Evolutionary conservation across 2,113 vertebrate genomes (phyloP).

Genomic region (Calonectris borealis): DNA sequence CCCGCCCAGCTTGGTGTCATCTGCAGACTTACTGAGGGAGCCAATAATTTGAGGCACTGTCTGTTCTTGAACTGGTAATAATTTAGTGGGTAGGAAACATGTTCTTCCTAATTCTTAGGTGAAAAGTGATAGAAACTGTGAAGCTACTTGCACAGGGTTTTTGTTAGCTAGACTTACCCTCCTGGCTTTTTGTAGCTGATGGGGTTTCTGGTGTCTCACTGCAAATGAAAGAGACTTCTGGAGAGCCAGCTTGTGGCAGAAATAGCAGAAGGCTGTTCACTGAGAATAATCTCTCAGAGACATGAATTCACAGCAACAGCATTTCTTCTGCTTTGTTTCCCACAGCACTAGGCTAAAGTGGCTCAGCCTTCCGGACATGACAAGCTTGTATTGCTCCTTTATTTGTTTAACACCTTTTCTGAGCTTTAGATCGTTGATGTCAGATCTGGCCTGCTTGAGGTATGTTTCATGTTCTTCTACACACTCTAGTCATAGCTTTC

Average conservation of each 20-base stretch:
- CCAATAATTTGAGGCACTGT: neutral
- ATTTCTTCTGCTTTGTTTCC: slow-evolving; percentile 57
- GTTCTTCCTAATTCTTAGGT: neutral
- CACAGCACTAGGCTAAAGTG: neutral
- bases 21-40: no score
- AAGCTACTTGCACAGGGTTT: neutral
- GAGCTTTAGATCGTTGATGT: neutral
- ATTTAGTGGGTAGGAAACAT: neutral
- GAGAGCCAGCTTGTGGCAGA: slow-evolving; percentile 42
- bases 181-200: neutral
- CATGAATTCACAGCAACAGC: slow-evolving; percentile 25
- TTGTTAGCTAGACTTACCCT: neutral
- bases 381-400: neutral
- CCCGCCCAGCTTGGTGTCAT: no score
- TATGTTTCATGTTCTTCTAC: neutral
- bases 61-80: neutral
- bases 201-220: neutral
- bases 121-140: neutral
- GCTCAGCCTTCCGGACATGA: neutral
- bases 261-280: slow-evolving; percentile 25
- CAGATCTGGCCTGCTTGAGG: neutral
- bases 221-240: slow-evolving; percentile 19
- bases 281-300: slow-evolving; percentile 1
- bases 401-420: neutral
- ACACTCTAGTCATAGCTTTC: neutral